Evolutionary conservation across 1,140 invertebrate species (phyloP), one percentile per base, ranked within the genome.

Genomic region (Panulirus ornatus): DNA sequence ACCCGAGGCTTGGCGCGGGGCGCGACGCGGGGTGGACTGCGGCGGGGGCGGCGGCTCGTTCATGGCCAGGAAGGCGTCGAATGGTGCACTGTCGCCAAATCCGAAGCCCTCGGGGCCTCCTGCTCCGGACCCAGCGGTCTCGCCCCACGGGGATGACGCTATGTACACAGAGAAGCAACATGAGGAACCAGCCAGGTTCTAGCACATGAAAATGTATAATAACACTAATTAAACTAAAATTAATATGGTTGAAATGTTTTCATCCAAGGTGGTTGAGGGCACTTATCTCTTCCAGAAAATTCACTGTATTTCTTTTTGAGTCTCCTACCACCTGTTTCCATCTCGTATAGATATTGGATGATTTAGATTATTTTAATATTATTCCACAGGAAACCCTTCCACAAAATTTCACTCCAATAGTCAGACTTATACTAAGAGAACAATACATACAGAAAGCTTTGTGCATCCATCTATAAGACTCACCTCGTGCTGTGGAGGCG

Each of bases 1-100:
- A 40, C 94, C 95, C 0, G 97, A 97, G 22, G 95, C 95, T 47
- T 94, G 94, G 93, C 96, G 95, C 58, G 75, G 47, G 36, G 87
- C 92, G 91, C 70, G 91, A 70, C 95, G 30, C 94, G 93, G 93
- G 36, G 95, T 95, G 27, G 95, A 95, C 78, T 94, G 94, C 22
- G 95, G 95, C 9, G 95, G 94, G 19, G 94, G 94, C 0, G 95
- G 96, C 71, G 96, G 97, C 58, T 96, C 96, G 85, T 96, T 96
- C 95, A 97, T 95, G 19, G 96, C 96, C 63, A 98, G 94, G 94
- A 98, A 98, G 2, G 96, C 95, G 93, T 98, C 98, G 93, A 97
- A 97, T 47, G 95, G 95, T 78, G 97, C 97, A n/a, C 95, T 95
- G 34, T 89, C 92, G 42, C 94, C 94, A 88, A 94, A 93, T 11